phyloP scores from a whole-genome alignment of 2,113 vertebrate species.

The Burhinus bistriatus region DNA sequence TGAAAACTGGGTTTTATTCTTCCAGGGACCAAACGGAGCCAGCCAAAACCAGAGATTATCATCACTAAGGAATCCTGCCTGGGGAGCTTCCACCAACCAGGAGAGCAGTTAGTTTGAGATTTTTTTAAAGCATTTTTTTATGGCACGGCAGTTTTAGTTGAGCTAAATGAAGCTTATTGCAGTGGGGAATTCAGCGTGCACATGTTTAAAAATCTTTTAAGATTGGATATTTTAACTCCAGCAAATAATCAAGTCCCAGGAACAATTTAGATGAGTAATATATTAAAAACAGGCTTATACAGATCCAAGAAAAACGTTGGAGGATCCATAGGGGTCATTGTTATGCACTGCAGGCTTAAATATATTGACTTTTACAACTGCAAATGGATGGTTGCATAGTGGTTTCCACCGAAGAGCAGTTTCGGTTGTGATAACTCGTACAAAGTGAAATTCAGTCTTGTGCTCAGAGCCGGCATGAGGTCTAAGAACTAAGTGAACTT shows the following conservation, averaged over 20 bases:
- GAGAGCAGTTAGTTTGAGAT: slow-evolving; percentile 68
- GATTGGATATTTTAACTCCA: slow-evolving; percentile 62
- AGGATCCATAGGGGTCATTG: slow-evolving; percentile 67
- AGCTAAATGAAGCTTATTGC: slow-evolving; percentile 72
- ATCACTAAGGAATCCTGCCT: slow-evolving; percentile 69
- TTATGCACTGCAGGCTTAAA: slow-evolving; percentile 63
- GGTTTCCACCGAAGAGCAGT: slow-evolving; percentile 48
- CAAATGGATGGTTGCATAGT: slow-evolving; percentile 51
- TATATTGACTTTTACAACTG: slow-evolving; percentile 68
- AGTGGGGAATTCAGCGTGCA: slow-evolving; percentile 69
- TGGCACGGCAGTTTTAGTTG: slow-evolving; percentile 68
- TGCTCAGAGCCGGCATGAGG: slow-evolving; percentile 23
- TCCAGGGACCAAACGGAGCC: slow-evolving; percentile 56
- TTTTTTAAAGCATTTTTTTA: slow-evolving; percentile 40
- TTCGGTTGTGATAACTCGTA: slow-evolving; percentile 59
- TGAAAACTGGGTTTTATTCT: slow-evolving; percentile 50
- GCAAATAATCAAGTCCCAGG: slow-evolving; percentile 63
- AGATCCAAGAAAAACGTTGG: slow-evolving; percentile 66
- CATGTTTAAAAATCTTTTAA: slow-evolving; percentile 69
- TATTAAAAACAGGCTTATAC: slow-evolving; percentile 63
- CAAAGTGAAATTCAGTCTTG: slow-evolving; percentile 50
- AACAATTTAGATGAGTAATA: slow-evolving; percentile 74
- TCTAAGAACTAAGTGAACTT: slow-evolving; percentile 31
- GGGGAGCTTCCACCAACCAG: slow-evolving; percentile 67
- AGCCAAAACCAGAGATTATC: slow-evolving; percentile 67